These are phyloP conservation scores for Frankliniella fusca DNA, from an alignment of 2,888 invertebrate genomes.

Conservation along the genomic window DNA sequence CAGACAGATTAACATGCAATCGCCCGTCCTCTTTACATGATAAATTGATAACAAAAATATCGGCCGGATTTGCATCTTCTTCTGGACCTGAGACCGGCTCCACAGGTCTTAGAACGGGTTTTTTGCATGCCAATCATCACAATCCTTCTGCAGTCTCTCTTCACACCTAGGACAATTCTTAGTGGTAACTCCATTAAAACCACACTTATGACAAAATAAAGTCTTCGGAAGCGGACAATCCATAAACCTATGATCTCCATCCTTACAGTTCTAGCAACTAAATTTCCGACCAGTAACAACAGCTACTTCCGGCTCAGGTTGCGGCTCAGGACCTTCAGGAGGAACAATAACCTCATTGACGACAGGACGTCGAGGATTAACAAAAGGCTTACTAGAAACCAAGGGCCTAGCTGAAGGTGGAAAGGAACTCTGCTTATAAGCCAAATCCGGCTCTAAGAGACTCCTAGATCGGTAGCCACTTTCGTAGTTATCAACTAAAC, in stretches of 20 bases:
- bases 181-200: background rate
- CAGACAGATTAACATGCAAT: constrained; percentile 22
- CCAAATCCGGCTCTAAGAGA: constrained; percentile 1
- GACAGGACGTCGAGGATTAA: background rate
- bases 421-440: background rate
- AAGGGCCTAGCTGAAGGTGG: background rate
- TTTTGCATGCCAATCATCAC: too few relatives aligned
- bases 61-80: background rate
- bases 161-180: background rate
- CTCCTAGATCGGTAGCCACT: background rate
- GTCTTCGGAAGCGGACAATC: background rate
- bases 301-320: background rate
- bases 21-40: constrained; percentile 5
- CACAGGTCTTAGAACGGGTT: background rate
- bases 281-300: background rate
- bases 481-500: background rate
- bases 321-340: background rate
- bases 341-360: background rate
- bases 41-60: constrained; percentile 7
- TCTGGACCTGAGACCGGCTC: background rate
- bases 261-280: background rate
- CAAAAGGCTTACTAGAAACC: background rate
- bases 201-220: background rate
- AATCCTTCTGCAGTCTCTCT: too few relatives aligned
- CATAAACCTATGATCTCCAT: background rate